Percentiles rank a stretch among this genome's conserved stretches.
phyloP scores from a whole-genome alignment of 2,888 invertebrate species.

The Encarsia formosa region DNA sequence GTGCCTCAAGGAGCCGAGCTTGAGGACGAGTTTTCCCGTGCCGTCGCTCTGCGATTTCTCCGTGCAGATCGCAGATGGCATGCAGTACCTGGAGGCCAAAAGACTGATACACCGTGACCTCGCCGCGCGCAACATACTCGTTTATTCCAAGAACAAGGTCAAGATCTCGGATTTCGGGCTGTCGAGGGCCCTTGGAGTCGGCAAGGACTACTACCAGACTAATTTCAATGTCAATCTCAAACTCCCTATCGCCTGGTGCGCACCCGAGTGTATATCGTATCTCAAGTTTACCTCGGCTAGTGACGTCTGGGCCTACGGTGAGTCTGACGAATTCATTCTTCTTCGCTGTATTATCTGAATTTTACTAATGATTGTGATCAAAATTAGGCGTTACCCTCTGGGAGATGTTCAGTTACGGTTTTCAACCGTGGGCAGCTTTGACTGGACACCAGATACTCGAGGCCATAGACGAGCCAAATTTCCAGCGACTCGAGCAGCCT shows the following conservation, averaged over 20 bases:
- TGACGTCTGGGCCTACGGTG: constrained; percentile 94
- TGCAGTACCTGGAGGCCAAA: constrained; percentile 95
- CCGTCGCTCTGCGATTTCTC: constrained; percentile 92
- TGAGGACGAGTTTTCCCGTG: constrained; percentile 88
- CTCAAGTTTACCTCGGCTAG: constrained; percentile 93
- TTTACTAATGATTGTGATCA: no score
- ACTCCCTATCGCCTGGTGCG: constrained; percentile 98
- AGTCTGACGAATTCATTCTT: neutral
- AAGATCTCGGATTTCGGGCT: constrained; percentile 98
- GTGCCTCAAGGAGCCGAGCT: constrained; percentile 88
- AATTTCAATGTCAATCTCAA: constrained; percentile 97
- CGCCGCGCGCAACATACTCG: constrained; percentile 95
- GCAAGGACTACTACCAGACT: constrained; percentile 98
- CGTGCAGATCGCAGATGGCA: constrained; percentile 93
- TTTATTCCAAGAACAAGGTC: constrained; percentile 92
- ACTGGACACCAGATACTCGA: constrained; percentile 92
- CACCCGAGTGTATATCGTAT: constrained; percentile 95
- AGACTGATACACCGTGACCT: constrained; percentile 96
- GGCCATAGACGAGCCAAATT: constrained; percentile 90
- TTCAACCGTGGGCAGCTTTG: constrained; percentile 95
- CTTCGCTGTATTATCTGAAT: neutral
- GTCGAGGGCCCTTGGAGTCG: constrained; percentile 91
- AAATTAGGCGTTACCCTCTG: constrained; percentile 91
- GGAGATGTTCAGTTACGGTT: constrained; percentile 99
- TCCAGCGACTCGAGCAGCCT: constrained; percentile 84